Base-by-base conservation (phyloP, 2,888 invertebrate genomes). In the Caenorhabditis parvicauda region DNA sequence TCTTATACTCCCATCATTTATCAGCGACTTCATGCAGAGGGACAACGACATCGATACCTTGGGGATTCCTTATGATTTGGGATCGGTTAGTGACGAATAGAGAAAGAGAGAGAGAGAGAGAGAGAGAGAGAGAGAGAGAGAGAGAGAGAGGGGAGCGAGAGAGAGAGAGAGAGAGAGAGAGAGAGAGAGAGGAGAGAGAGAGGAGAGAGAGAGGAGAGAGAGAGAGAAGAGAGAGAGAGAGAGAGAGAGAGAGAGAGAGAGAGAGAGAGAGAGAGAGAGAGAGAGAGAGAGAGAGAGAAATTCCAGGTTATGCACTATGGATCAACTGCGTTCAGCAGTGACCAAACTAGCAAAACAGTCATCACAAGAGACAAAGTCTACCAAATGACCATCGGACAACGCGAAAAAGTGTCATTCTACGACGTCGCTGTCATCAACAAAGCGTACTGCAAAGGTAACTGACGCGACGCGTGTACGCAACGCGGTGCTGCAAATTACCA, bases 231-330 rank as follows among this genome's bases (percentile, higher is more conserved):
- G n/a, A n/a, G n/a, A n/a, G n/a, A n/a, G n/a, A n/a, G n/a, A n/a
- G n/a, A n/a, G n/a, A n/a, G n/a, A n/a, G n/a, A n/a, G n/a, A n/a
- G n/a, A n/a, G n/a, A n/a, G n/a, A n/a, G n/a, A n/a, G n/a, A n/a
- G n/a, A n/a, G n/a, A n/a, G n/a, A n/a, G n/a, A n/a, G n/a, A n/a
- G n/a, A n/a, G n/a, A n/a, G n/a, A n/a, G n/a, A n/a, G n/a, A n/a
- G n/a, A n/a, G n/a, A n/a, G 9, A 32, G 35, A n/a, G n/a, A n/a
- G n/a, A n/a, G n/a, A n/a, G n/a, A n/a, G n/a, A n/a, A n/a, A n/a
- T n/a, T n/a, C n/a, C n/a, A n/a, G n/a, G n/a, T 63, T 9, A 75
- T 78, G 76, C 81, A 81, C 53, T 81, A 81, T 54, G 81, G 79
- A 9, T 67, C 77, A 22, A 77, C 74, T 9, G 79, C 80, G 2